Evolutionary conservation across 2,888 invertebrate genomes (phyloP), one percentile per base, ranked within the genome.

Genomic region (Drosophila aldrichi): DNA sequence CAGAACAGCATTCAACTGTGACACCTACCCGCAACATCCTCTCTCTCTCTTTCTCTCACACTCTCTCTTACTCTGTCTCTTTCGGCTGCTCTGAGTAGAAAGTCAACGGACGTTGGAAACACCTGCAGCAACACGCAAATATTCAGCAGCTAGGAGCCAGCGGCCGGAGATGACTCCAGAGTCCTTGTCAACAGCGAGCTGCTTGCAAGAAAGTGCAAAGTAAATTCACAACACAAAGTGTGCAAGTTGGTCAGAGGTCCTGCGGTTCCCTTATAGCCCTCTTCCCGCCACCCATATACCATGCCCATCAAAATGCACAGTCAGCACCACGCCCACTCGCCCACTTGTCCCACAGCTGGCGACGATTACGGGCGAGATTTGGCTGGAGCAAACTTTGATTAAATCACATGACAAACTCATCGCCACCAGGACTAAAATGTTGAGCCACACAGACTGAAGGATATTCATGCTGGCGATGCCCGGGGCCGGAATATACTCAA

Each of bases 301-400:
- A 63, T 69, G 52, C 55, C 49, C 54, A 68, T 68, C 73, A 66
- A 79, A 79, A 71, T 82, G 79, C 72, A 69, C 88, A 82, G 60
- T 64, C 74, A 79, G 48, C 44, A 5, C 20, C 32, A 32, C 9
- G 4, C 20, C 10, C 7, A 40, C 25, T 25, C 55, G 25, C 34
- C 20, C 46, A 14, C 6, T 22, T 49, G 20, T 29, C 18, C 49
- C 36, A n/a, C 62, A 48, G 10, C 52, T 41, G 46, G 41, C 61
- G 72, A 64, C 66, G 67, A 82, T 87, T 83, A 78, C 78, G 65
- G 62, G 62, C 49, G 64, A 80, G 74, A 80, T 83, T 86, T 75
- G 83, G 84, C 71, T 80, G 74, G 71, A 75, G 72, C 87, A 89
- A 84, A 89, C 81, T 87, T 84, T 84, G 87, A 84, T 84, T 89